Evolutionary conservation across 2,888 invertebrate genomes (phyloP).

Genomic region (Chymomyza amoena): DNA sequence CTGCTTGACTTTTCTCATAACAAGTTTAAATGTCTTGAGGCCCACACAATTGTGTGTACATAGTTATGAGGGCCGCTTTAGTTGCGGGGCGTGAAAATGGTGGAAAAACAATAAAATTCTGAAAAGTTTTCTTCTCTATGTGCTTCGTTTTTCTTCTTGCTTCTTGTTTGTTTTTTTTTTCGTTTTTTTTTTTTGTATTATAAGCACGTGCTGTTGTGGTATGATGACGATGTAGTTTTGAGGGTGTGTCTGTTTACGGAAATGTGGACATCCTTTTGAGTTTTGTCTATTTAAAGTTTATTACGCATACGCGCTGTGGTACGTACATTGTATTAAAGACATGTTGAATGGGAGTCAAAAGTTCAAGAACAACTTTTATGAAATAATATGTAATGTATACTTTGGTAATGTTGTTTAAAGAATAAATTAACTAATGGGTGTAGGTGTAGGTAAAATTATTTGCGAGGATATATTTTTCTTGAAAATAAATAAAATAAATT

Average conservation of each 20-base stretch:
- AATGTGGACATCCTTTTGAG: background rate
- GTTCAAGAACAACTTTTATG: background rate
- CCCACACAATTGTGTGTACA: background rate
- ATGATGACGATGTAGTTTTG: background rate
- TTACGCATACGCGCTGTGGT: background rate
- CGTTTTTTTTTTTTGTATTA: background rate
- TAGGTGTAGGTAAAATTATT: too few relatives aligned
- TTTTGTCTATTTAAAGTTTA: background rate
- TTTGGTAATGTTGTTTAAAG: background rate
- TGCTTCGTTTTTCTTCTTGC: background rate
- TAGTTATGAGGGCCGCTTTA: background rate
- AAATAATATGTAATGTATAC: background rate
- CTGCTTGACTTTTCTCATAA: conserved; percentile 6
- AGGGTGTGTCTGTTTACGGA: background rate
- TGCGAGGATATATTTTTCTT: too few relatives aligned
- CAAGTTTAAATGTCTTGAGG: background rate
- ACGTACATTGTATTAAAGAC: background rate
- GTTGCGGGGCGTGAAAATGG: background rate
- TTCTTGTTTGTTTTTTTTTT: too few relatives aligned
- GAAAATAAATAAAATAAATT: too few relatives aligned
- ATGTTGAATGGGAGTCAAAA: background rate
- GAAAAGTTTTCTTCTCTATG: conserved; percentile 8
- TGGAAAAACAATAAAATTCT: conserved; percentile 11
- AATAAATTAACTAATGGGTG: background rate
- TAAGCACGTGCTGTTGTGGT: background rate